These are phyloP conservation scores for Andrena camellia DNA, from an alignment of 2,888 invertebrate species.

Conservation along the genomic window DNA sequence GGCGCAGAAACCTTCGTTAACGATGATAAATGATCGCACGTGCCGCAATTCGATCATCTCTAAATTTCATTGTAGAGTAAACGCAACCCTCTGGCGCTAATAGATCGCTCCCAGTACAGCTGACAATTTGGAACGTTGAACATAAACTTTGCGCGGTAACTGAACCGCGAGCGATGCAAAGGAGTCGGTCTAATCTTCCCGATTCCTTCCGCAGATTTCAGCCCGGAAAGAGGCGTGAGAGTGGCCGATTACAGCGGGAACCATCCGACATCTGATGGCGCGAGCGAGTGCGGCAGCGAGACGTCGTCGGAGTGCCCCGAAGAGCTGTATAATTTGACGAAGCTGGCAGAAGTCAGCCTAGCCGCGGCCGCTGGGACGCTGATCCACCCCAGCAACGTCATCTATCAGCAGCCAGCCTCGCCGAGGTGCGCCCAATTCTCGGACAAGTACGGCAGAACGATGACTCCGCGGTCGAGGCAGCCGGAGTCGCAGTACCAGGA, in stretches of 20 bases:
- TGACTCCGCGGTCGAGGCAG: constrained; percentile 47
- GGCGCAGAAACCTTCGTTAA: constrained; percentile 42
- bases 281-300: constrained; percentile 84
- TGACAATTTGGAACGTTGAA: background rate
- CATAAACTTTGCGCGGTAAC: background rate
- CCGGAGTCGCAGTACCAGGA: constrained; percentile 54
- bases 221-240: constrained; percentile 78
- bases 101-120: background rate
- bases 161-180: background rate
- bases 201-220: constrained; percentile 75
- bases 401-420: constrained; percentile 77
- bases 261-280: constrained; percentile 83
- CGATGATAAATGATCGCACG: constrained; percentile 48
- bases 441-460: constrained; percentile 59
- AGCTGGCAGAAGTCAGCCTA: constrained; percentile 90
- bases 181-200: background rate
- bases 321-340: constrained; percentile 91
- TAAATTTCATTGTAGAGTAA: constrained; percentile 19
- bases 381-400: constrained; percentile 83
- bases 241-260: constrained; percentile 80
- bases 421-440: constrained; percentile 63
- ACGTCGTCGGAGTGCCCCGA: constrained; percentile 86
- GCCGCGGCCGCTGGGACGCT: constrained; percentile 88
- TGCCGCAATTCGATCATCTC: constrained; percentile 30
- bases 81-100: background rate